Percentiles rank a stretch among this genome's conserved stretches.
phyloP scores from a whole-genome alignment of 2,888 invertebrate genomes.

The Leptothorax acervorum region DNA sequence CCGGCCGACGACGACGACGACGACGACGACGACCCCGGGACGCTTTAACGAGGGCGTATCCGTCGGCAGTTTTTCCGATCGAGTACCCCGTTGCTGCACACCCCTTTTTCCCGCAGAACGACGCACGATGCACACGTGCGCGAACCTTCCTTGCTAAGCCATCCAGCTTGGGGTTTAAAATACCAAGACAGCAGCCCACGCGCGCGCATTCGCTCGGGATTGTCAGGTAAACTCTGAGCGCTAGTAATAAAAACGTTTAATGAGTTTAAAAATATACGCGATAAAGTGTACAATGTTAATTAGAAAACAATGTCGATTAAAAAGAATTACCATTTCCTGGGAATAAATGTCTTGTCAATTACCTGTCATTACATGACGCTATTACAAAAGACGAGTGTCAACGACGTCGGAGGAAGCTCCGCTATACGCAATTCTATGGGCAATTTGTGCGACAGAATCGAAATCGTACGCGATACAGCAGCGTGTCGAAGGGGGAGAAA shows the following conservation, averaged over 20 bases:
- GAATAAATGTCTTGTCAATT: slow-evolving; percentile 7
- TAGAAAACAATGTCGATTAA: not conserved
- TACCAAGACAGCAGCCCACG: slow-evolving; percentile 40
- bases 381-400: slow-evolving; percentile 24
- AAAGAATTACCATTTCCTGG: not conserved
- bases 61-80: slow-evolving; percentile 58
- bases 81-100: slow-evolving; percentile 40
- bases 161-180: slow-evolving; percentile 41
- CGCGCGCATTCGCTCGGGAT: slow-evolving; percentile 32
- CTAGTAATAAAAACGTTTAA: slow-evolving; percentile 10
- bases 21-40: slow-evolving; percentile 44
- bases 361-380: slow-evolving; percentile 13
- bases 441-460: slow-evolving; percentile 71
- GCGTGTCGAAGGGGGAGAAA: slow-evolving; percentile 38
- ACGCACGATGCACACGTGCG: slow-evolving; percentile 48
- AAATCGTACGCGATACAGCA: slow-evolving; percentile 50
- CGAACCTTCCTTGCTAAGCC: slow-evolving; percentile 27
- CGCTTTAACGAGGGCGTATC: slow-evolving; percentile 69
- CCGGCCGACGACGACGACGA: slow-evolving; percentile 10
- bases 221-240: not conserved
- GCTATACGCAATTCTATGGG: slow-evolving; percentile 45
- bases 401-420: slow-evolving; percentile 10
- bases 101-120: slow-evolving; percentile 49
- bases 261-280: slow-evolving; percentile 21
- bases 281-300: not conserved